Base-by-base conservation (phyloP, 2,113 vertebrate genomes). In the Scopus umbretta region DNA sequence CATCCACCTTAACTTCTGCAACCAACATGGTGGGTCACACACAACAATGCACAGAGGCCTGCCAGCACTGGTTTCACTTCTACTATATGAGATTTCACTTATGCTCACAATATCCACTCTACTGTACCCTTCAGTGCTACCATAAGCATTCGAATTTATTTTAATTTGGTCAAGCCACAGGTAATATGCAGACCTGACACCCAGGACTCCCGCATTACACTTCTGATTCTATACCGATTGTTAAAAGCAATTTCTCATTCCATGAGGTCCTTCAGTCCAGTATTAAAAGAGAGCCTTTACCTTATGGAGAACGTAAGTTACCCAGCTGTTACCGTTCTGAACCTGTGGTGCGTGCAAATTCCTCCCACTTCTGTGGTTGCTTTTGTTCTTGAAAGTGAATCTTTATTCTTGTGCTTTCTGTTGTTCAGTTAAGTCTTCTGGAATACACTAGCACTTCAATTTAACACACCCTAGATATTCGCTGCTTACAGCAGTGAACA, bases 11-110 rank as follows among this genome's bases (percentile, higher is more conserved):
- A 53, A 22, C 10, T 18, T 21, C 50, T 25, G 38, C 0, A 2
- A 18, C 17, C 52, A 27, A 0, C 3, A 7, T 0, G 0, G 47
- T 6, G 34, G 13, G 45, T 5, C 47, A 17, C 4, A 34, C 56
- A 16, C 16, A 43, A 15, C 7, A 12, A 38, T 3, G 2, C 34
- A n/a, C 38, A 66, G 25, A 29, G 25, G 9, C 23, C 52, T 70
- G 47, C 25, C 40, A 78, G 71, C 49, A 16, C 1, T 19, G 30
- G 13, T 29, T 67, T 49, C 15, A 5, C 26, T 56, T 56, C 20
- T 38, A 9, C 20, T 26, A 6, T 0, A 3, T 0, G 16, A 83
- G 10, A 71, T 20, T 12, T 19, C 22, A 16, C 21, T 84, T 21
- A 12, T 14, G n/a, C 15, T 61, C 25, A 26, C 3, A 4, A 80